A percentile compares a stretch with the other conserved stretches of the same genome.
Conservation (phyloP, 2,113 vertebrate genomes). For the Lucifuga dentata region DNA sequence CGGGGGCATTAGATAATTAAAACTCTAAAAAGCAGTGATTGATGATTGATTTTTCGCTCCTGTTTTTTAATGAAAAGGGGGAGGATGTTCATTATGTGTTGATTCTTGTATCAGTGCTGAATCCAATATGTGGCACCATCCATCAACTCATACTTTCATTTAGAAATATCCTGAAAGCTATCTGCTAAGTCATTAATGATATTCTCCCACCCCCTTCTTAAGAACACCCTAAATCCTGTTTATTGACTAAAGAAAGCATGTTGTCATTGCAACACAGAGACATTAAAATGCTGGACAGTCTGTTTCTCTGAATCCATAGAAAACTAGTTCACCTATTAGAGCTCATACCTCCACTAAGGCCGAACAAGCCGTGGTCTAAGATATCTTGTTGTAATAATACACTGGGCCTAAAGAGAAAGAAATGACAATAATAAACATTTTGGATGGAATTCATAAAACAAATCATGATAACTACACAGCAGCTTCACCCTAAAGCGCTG, state of each 20-base stretch:
- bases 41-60: slow-evolving; percentile 71
- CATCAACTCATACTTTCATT: slow-evolving; percentile 57
- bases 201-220: neutral
- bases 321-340: too few species aligned
- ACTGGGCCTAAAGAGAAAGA: too few species aligned
- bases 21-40: slow-evolving; percentile 65
- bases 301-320: too few species aligned
- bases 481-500: too few species aligned
- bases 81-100: slow-evolving; percentile 69
- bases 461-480: too few species aligned
- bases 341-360: too few species aligned
- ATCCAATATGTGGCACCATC: slow-evolving; percentile 60
- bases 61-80: slow-evolving; percentile 65
- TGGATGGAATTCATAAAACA: too few species aligned
- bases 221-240: neutral
- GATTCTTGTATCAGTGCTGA: slow-evolving; percentile 58
- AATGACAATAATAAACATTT: too few species aligned
- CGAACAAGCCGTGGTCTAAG: too few species aligned
- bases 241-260: neutral
- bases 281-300: too few species aligned
- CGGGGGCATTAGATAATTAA: slow-evolving; percentile 71
- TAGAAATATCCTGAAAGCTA: slow-evolving; percentile 28
- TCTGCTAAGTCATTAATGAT: slow-evolving; percentile 1
- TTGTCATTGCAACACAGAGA: too few species aligned
- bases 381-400: too few species aligned